Conservation (phyloP, 2,113 vertebrate species). For the Syrrhaptes paradoxus region DNA sequence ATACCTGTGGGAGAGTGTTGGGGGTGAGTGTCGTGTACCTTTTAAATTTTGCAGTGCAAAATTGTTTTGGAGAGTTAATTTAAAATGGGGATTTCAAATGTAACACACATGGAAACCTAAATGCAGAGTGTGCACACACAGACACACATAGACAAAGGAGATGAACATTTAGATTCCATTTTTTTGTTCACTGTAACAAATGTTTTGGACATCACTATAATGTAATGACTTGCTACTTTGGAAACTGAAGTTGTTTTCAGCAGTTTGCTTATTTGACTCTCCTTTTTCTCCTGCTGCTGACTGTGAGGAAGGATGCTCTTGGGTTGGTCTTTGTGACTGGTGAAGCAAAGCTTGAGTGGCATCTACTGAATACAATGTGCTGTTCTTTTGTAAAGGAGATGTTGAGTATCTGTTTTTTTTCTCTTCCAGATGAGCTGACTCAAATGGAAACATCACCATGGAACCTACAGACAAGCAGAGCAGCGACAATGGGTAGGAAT, state of each 20-base stretch:
- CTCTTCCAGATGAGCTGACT: slow-evolving; percentile 64
- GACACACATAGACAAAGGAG: not conserved
- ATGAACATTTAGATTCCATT: not conserved
- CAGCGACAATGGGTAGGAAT: slow-evolving; percentile 30
- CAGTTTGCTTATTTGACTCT: not conserved
- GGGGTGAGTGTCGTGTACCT: not conserved
- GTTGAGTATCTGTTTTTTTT: not conserved
- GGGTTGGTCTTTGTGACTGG: not conserved
- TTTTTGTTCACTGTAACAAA: not conserved
- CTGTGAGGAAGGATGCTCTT: not conserved
- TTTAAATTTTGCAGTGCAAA: not conserved
- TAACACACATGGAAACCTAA: not conserved
- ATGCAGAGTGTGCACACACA: not conserved
- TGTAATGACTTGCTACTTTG: not conserved
- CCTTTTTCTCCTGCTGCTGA: not conserved
- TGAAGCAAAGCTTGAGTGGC: not conserved
- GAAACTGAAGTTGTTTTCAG: not conserved
- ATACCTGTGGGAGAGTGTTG: not conserved
- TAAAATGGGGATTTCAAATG: not conserved
- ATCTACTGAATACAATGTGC: not conserved
- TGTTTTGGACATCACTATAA: not conserved
- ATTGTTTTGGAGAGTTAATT: not conserved
- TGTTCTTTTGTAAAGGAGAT: not conserved
- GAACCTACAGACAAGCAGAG: not conserved
- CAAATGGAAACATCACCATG: slow-evolving; percentile 26